phyloP scores from a whole-genome alignment of 1,140 invertebrate genomes.

The Reticulitermes speratus region DNA sequence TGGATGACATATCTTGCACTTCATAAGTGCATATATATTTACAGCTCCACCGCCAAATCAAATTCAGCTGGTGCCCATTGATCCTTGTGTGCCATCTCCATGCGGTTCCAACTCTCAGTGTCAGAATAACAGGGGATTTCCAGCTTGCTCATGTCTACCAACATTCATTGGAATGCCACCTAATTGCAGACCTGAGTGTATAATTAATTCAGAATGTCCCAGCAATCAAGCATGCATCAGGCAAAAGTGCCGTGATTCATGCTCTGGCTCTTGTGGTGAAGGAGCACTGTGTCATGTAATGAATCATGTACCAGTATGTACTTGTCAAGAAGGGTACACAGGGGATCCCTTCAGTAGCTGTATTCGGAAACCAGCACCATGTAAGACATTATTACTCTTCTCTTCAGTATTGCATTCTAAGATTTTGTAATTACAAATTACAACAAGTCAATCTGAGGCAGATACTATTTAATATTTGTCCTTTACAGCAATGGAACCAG shows the following conservation, averaged over 20 bases:
- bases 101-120: constrained; percentile 61
- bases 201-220: constrained; percentile 70
- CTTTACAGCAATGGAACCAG: constrained; percentile 38
- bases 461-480: constrained; percentile 17
- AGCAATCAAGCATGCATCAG: constrained; percentile 68
- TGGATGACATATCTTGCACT: too few species aligned
- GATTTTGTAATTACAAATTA: neutral
- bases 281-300: constrained; percentile 58
- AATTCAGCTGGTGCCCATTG: constrained; percentile 36
- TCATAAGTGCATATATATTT: constrained; percentile 15
- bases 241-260: constrained; percentile 71
- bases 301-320: constrained; percentile 58
- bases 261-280: constrained; percentile 68
- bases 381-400: constrained; percentile 42
- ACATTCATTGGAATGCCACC: constrained; percentile 65
- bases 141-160: constrained; percentile 56
- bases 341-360: constrained; percentile 62
- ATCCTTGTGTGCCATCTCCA: constrained; percentile 54
- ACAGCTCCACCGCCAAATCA: constrained; percentile 33
- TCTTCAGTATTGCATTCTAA: neutral
- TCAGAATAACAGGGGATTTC: constrained; percentile 50
- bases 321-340: constrained; percentile 55
- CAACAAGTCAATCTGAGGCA: too few species aligned
- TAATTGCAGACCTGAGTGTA: constrained; percentile 70
- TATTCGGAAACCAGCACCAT: constrained; percentile 46